Conservation (phyloP, 2,113 vertebrate species). For the Syngnathoides biaculeatus region DNA sequence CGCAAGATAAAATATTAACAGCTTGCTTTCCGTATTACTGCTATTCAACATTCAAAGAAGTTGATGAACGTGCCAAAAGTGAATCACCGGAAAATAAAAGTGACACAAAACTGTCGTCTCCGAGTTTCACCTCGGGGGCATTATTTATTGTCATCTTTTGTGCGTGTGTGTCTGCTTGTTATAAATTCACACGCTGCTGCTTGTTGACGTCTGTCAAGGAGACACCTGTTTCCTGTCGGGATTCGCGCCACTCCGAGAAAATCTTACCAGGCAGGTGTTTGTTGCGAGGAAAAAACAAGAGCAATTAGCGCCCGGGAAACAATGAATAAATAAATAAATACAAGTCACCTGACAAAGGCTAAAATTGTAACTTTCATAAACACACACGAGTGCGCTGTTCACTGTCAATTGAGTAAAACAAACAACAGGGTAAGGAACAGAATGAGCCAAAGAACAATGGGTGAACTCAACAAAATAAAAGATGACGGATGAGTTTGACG, state of each 20-base stretch:
- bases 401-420: neutral
- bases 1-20: neutral
- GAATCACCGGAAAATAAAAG: neutral
- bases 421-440: neutral
- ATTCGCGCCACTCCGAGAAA: neutral
- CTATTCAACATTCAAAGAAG: neutral
- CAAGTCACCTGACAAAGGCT: conserved; percentile 1
- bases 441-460: neutral
- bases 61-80: neutral
- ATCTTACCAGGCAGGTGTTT: conserved; percentile 1
- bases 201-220: conserved; percentile 1
- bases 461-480: neutral
- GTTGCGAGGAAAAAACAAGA: conserved; percentile 1
- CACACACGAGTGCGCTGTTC: neutral
- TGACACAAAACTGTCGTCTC: conserved; percentile 5
- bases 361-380: neutral
- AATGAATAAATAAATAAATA: neutral
- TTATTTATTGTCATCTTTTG: neutral
- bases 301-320: conserved; percentile 29
- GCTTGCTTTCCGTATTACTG: neutral
- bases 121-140: neutral
- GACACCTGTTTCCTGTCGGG: conserved; percentile 11
- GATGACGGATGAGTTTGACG: neutral
- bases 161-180: neutral
- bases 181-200: neutral